A percentile compares a stretch with the other conserved stretches of the same genome.
Evolutionary conservation across 2,888 invertebrate species (phyloP).

Genomic region (Fabriciana adippe): DNA sequence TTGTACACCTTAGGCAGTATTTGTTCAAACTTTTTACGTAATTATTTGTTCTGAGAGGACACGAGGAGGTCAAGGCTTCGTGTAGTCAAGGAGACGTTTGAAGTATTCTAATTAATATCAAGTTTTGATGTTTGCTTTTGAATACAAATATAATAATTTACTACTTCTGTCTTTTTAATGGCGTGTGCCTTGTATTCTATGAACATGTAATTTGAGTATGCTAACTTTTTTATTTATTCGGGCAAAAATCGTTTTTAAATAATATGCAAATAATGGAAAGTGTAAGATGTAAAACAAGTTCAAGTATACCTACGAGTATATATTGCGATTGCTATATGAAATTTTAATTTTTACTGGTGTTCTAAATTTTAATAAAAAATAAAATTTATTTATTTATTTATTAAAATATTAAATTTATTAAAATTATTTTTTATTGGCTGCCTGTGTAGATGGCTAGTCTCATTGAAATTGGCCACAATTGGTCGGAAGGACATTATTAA

Average conservation of each 20-base stretch:
- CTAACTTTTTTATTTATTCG: neutral
- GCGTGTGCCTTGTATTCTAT: neutral
- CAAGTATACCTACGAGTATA: too few species aligned
- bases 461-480: too few species aligned
- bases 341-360: too few species aligned
- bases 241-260: neutral
- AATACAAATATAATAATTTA: slow-evolving; percentile 18
- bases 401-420: neutral
- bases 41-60: slow-evolving; percentile 50
- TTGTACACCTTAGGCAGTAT: slow-evolving; percentile 58
- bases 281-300: too few species aligned
- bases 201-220: neutral
- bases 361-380: too few species aligned
- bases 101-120: slow-evolving; percentile 35
- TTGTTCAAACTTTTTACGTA: slow-evolving; percentile 56
- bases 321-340: too few species aligned
- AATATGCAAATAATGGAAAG: neutral
- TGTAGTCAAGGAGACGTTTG: slow-evolving; percentile 44
- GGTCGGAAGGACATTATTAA: too few species aligned
- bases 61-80: slow-evolving; percentile 56
- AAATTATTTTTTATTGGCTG: too few species aligned
- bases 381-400: neutral
- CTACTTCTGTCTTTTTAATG: slow-evolving; percentile 2
- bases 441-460: too few species aligned
- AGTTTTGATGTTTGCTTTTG: slow-evolving; percentile 29